Evolutionary conservation across 2,113 vertebrate species (phyloP), one percentile per base, ranked within the genome.

Genomic region (Hydropotes inermis): DNA sequence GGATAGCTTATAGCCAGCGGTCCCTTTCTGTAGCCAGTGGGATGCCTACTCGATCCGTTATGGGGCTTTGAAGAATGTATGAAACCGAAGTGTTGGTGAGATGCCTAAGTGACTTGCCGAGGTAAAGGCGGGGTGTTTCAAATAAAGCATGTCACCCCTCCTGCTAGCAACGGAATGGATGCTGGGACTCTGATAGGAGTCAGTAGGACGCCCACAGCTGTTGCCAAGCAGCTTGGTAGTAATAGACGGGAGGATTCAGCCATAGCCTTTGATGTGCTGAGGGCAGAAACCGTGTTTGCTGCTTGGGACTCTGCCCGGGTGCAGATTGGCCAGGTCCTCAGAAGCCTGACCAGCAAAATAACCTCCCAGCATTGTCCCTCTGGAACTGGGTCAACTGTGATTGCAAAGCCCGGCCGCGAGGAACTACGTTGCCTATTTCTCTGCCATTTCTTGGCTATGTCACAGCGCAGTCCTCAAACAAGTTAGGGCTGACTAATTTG

Each of bases 361-460:
- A 27, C 60, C 50, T 52, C n/a, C 17, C 33, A 17, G 58, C 9
- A 27, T 3, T 33, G 15, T 33, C 27, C 19, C 7, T 28, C 33
- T 27, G 21, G 47, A 76, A 11, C 1, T 39, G 27, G 9, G 11
- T n/a, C 54, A 19, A 16, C 0, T 0, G 8, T 7, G 60, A 36
- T 8, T 5, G 10, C 33, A 43, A 47, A 16, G 4, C 21, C 57
- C 58, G n/a, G 30, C 13, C 19, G 3, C 3, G 23, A 13, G 58
- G 27, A 50, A 2, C 54, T 17, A 1, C 0, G 0, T 4, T 8
- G 4, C 14, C 58, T 7, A 0, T 17, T 27, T 58, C 30, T 54
- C 67, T 28, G 54, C 6, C 21, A 2, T 43, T 4, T 2, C 33
- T 7, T 64, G 43, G 27, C 60, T 25, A 2, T 6, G 16, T 55